Evolutionary conservation across 2,888 invertebrate genomes (phyloP).

Genomic region (Serrognathus titanus): DNA sequence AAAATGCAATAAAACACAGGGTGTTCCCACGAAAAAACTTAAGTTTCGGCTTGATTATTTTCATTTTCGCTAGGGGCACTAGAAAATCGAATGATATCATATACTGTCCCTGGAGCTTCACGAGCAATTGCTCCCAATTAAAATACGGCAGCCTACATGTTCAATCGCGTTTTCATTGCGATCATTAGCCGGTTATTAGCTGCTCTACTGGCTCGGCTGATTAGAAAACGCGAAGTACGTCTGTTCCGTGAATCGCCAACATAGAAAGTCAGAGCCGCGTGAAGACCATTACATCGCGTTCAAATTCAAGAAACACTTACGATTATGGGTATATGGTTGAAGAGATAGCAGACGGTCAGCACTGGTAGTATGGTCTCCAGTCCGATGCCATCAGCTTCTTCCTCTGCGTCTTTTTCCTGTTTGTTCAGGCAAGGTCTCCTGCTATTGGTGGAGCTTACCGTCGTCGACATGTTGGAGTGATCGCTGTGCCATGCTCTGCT

Average conservation of each 20-base stretch:
- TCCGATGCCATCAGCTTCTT: conserved; percentile 43
- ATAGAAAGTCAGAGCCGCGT: no score
- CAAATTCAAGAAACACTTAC: conserved; percentile 48
- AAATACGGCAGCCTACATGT: no score
- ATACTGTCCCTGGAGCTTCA: no score
- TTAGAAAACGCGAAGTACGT: not conserved
- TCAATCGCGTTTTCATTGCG: not conserved
- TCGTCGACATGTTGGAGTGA: conserved; percentile 51
- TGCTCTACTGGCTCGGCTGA: not conserved
- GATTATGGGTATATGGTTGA: conserved; percentile 59
- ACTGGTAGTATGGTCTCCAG: conserved; percentile 52
- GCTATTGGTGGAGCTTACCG: conserved; percentile 56
- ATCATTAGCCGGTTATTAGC: not conserved
- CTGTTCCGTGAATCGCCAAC: not conserved
- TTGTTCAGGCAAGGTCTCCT: conserved; percentile 47
- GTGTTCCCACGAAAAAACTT: no score
- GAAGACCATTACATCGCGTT: not conserved
- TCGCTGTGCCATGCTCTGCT: conserved; percentile 43
- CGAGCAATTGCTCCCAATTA: no score
- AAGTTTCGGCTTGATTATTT: no score
- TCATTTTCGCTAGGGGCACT: no score
- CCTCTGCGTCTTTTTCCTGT: conserved; percentile 34
- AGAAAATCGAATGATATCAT: no score
- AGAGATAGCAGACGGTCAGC: conserved; percentile 55
- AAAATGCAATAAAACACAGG: no score